Percentiles rank a stretch among this genome's conserved stretches.
Evolutionary conservation across 2,888 invertebrate species (phyloP).

Genomic region (Temnothorax rugatulus): DNA sequence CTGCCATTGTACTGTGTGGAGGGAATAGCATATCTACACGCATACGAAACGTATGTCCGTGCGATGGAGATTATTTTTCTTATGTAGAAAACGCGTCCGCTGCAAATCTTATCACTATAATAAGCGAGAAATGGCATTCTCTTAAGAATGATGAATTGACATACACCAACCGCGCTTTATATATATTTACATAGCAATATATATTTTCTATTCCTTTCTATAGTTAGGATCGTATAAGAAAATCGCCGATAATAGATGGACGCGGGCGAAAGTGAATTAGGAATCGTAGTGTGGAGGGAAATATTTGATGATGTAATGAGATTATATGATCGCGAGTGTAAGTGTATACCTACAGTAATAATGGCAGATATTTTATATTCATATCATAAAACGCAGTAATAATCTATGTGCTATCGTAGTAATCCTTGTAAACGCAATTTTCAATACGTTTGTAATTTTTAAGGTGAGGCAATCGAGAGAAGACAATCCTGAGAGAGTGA

Average conservation of each 20-base stretch:
- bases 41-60: slow-evolving; percentile 33
- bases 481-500: slow-evolving; percentile 16
- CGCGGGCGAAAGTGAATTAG: slow-evolving; percentile 14
- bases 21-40: slow-evolving; percentile 67
- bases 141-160: slow-evolving; percentile 30
- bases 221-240: slow-evolving; percentile 28
- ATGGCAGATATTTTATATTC: slow-evolving; percentile 73
- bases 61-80: slow-evolving; percentile 38
- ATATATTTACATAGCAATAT: slow-evolving; percentile 39
- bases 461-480: background rate
- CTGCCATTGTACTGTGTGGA: slow-evolving; percentile 72
- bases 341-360: slow-evolving; percentile 67
- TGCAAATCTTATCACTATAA: slow-evolving; percentile 61
- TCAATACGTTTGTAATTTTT: slow-evolving; percentile 15
- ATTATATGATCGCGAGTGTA: slow-evolving; percentile 27
- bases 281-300: slow-evolving; percentile 10
- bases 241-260: slow-evolving; percentile 30
- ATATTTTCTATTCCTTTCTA: slow-evolving; percentile 57
- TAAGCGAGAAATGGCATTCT: slow-evolving; percentile 29
- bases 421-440: background rate
- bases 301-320: slow-evolving; percentile 19
- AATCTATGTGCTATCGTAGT: slow-evolving; percentile 33
- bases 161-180: slow-evolving; percentile 38
- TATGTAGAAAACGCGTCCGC: slow-evolving; percentile 2
- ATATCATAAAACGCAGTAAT: slow-evolving; percentile 49